phyloP scores from a whole-genome alignment of 2,113 vertebrate species.

The Megaptera novaeangliae region DNA sequence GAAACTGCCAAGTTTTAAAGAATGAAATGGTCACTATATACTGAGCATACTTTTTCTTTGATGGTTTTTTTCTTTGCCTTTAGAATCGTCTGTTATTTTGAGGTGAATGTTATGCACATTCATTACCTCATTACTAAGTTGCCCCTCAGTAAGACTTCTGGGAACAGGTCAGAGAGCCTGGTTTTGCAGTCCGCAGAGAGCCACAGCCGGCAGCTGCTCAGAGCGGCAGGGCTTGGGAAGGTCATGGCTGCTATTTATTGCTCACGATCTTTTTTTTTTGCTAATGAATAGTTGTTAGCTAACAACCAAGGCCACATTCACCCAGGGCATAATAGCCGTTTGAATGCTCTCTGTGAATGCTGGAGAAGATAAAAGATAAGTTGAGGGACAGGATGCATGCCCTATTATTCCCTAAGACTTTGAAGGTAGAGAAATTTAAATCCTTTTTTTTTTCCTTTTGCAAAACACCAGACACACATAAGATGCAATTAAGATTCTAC shows the following conservation, averaged over 20 bases:
- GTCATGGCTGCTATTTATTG: not conserved
- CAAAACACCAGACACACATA: not conserved
- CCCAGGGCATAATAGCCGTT: not conserved
- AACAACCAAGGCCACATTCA: not conserved
- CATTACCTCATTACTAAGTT: not conserved
- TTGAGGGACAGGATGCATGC: not conserved
- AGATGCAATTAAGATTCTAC: not conserved
- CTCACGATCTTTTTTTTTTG: not conserved
- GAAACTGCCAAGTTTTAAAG: not conserved
- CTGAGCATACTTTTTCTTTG: not conserved
- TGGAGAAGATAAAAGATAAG: not conserved
- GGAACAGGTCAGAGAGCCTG: too few relatives aligned
- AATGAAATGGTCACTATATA: not conserved
- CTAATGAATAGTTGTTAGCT: constrained; percentile 3
- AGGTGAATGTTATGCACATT: not conserved
- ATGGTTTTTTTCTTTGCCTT: not conserved
- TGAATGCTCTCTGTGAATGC: not conserved
- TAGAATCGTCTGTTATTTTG: not conserved
- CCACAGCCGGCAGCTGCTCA: not conserved
- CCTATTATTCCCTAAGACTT: constrained; percentile 28
- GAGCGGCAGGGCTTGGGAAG: not conserved
- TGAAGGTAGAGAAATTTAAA: constrained; percentile 6
- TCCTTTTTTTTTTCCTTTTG: not conserved
- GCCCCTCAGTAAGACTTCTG: not conserved
- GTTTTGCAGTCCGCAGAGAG: not conserved